Evolutionary conservation across 2,113 vertebrate genomes (phyloP).

Genomic region (Picathartes gymnocephalus): DNA sequence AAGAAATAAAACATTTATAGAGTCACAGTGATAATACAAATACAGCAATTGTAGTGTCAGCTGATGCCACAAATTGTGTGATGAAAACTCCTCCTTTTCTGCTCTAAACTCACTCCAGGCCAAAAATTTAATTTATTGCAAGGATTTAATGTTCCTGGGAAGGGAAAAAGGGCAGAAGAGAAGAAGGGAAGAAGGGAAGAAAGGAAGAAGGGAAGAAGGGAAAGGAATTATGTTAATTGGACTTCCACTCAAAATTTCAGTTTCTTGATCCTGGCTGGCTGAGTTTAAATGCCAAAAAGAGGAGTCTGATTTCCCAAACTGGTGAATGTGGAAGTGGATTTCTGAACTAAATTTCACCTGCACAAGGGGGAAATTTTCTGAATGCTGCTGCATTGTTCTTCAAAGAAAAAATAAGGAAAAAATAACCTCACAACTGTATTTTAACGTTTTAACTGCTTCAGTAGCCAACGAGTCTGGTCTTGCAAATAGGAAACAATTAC

Average conservation of each 20-base stretch:
- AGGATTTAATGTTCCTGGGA: neutral
- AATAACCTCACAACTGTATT: neutral
- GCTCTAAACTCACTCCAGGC: neutral
- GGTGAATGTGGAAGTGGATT: neutral
- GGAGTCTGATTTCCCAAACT: neutral
- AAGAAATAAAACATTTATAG: neutral
- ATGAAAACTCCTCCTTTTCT: neutral
- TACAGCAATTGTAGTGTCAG: neutral
- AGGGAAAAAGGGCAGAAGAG: neutral
- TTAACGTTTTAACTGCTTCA: neutral
- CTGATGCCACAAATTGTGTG: neutral
- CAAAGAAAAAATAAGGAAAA: neutral
- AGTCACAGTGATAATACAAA: neutral
- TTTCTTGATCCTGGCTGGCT: neutral
- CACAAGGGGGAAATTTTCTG: neutral
- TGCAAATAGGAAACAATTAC: slow-evolving; percentile 5
- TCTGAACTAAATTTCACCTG: neutral
- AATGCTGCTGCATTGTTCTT: neutral
- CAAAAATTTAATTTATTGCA: neutral
- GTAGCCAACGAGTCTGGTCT: neutral
- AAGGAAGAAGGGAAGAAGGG: neutral
- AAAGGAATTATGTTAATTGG: rapidly evolving
- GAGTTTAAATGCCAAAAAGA: neutral
- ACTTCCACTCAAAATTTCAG: neutral
- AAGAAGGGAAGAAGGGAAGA: neutral